Percentiles rank a stretch among this genome's conserved stretches.
Evolutionary conservation across 2,113 vertebrate species (phyloP).

Genomic region (Furnarius figulus): DNA sequence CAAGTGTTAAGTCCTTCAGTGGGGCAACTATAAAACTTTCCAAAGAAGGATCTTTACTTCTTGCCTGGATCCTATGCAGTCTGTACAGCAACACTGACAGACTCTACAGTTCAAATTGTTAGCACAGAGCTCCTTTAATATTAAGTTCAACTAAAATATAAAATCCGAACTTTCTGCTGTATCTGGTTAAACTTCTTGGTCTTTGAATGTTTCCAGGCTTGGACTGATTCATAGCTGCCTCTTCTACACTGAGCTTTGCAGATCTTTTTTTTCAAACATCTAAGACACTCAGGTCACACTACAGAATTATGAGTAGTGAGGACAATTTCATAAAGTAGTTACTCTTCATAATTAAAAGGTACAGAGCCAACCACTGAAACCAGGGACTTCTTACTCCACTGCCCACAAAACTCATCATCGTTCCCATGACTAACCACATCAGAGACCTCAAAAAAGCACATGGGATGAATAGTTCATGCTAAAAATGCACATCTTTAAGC

Average conservation of each 20-base stretch:
- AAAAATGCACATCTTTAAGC: background rate
- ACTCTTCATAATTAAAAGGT: background rate
- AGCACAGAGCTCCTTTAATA: background rate
- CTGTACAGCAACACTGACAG: background rate
- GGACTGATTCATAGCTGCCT: background rate
- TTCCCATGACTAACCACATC: background rate
- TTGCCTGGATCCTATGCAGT: background rate
- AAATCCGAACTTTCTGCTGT: background rate
- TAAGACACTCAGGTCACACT: background rate
- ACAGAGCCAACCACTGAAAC: background rate
- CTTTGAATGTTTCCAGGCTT: background rate
- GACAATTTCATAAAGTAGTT: background rate
- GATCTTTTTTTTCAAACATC: background rate
- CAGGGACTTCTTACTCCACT: background rate
- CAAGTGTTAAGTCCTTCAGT: background rate
- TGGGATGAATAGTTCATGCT: background rate
- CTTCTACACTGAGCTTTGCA: background rate
- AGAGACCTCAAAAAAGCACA: background rate
- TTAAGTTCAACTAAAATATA: background rate
- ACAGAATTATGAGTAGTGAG: background rate
- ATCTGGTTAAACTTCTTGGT: background rate
- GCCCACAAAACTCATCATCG: background rate
- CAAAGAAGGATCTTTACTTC: background rate
- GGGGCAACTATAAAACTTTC: background rate
- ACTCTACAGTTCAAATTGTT: background rate